Conservation (phyloP, 2,113 vertebrate species). For the Dicaeum eximium region DNA sequence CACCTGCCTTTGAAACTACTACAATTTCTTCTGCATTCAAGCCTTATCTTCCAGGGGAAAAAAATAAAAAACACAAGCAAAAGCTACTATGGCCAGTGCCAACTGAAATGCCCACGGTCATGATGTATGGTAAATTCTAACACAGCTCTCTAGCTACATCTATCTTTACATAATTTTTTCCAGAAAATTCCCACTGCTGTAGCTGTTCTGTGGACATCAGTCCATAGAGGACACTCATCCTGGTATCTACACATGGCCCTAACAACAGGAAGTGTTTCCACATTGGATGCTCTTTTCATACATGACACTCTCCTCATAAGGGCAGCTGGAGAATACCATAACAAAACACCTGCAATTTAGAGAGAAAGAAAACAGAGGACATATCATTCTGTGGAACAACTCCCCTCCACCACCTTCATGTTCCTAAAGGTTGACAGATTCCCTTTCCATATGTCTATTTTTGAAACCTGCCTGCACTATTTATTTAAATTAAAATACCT, state of each 20-base stretch:
- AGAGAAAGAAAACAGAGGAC: not conserved
- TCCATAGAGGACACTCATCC: fast-evolving
- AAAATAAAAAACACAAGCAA: not conserved
- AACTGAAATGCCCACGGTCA: not conserved
- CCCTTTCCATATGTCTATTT: not conserved
- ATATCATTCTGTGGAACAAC: not conserved
- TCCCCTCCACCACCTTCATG: not conserved
- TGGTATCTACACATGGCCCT: not conserved
- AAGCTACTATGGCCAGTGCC: not conserved
- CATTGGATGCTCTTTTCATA: not conserved
- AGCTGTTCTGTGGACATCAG: not conserved
- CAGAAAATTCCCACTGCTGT: not conserved
- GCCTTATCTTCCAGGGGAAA: not conserved
- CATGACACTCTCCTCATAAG: not conserved
- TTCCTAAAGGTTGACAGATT: not conserved
- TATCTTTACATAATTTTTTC: not conserved
- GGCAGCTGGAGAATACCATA: not conserved
- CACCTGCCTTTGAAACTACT: not conserved
- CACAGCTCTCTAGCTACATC: not conserved
- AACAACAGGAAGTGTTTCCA: not conserved
- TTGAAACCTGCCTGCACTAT: not conserved
- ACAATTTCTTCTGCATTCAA: not conserved
- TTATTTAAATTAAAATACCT: not conserved
- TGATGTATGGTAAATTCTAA: not conserved
- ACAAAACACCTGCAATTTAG: not conserved